Evolutionary conservation across 2,113 vertebrate genomes (phyloP).

Genomic region (Proteles cristata): DNA sequence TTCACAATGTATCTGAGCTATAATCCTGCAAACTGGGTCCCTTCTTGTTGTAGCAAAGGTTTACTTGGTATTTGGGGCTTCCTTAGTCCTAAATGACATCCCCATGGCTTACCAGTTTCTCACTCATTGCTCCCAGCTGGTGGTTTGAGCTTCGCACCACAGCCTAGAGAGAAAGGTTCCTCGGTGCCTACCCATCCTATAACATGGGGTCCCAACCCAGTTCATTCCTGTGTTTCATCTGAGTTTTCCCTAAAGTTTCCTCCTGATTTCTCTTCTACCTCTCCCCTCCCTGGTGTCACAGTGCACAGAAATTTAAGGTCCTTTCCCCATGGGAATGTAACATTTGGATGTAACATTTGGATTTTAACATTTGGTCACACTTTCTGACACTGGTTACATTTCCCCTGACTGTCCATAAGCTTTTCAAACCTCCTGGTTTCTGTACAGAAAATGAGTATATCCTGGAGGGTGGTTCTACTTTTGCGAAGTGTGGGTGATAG

Average conservation of each 20-base stretch:
- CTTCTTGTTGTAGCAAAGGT: background rate
- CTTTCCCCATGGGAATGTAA: background rate
- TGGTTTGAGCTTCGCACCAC: background rate
- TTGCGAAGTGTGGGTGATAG: background rate
- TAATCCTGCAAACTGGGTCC: background rate
- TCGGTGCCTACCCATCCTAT: background rate
- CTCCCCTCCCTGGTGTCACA: background rate
- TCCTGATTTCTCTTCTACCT: constrained; percentile 17
- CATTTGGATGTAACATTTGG: no score
- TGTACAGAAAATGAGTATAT: background rate
- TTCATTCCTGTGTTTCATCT: background rate
- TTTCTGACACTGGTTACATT: background rate
- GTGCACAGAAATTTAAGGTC: background rate
- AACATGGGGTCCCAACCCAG: background rate
- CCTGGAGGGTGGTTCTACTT: background rate
- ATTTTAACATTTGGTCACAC: background rate
- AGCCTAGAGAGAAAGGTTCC: background rate
- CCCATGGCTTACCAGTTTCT: background rate
- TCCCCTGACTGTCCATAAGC: constrained; percentile 3
- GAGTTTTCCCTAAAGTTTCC: background rate
- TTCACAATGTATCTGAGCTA: background rate
- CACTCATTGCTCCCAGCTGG: background rate
- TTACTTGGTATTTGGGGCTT: background rate
- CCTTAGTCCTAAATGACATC: background rate
- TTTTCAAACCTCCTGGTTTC: background rate